Conservation (phyloP, 2,797 vertebrate species). For the Rhabdomys pumilio region DNA sequence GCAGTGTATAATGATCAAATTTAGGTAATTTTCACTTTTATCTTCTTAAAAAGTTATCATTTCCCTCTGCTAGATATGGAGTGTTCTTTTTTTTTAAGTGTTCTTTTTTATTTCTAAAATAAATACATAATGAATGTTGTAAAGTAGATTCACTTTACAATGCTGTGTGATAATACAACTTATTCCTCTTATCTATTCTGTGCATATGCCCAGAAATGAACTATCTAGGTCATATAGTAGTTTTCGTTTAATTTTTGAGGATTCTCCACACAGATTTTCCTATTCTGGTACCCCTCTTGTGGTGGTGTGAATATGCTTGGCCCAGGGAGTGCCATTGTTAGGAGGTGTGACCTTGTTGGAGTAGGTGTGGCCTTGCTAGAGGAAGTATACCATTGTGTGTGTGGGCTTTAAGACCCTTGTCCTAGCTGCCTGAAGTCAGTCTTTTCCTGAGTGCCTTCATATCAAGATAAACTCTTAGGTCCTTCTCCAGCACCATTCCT, state of each 20-base stretch:
- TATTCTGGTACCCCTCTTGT: background rate
- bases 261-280: background rate
- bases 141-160: background rate
- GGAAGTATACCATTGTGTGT: background rate
- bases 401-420: background rate
- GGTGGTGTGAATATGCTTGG: background rate
- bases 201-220: background rate
- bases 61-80: background rate
- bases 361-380: background rate
- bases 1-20: background rate
- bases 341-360: background rate
- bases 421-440: background rate
- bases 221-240: background rate
- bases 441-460: background rate
- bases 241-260: background rate
- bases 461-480: background rate
- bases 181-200: background rate
- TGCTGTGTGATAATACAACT: background rate
- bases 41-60: background rate
- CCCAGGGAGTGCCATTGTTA: background rate
- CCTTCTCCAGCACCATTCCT: background rate
- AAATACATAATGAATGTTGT: background rate
- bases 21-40: background rate
- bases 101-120: background rate
- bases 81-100: background rate